Conservation (phyloP, 2,888 invertebrate genomes). For the Napeogenes inachia region DNA sequence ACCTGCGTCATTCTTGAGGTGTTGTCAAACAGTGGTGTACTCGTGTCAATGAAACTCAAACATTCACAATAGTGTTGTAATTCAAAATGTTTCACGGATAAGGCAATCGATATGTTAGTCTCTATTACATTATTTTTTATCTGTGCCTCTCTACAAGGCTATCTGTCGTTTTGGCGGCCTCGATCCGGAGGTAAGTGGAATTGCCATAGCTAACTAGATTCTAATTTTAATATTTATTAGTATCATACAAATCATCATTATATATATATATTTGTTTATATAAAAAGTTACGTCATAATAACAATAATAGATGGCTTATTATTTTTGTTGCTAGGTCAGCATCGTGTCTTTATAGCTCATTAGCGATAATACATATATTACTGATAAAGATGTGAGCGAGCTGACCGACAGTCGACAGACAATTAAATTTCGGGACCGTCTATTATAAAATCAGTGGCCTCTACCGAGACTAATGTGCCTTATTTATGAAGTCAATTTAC, state of each 20-base stretch:
- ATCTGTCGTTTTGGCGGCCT: too few relatives aligned
- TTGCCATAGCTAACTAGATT: too few relatives aligned
- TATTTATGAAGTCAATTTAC: too few relatives aligned
- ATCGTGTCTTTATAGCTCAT: conserved; percentile 21
- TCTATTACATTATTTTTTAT: conserved; percentile 6
- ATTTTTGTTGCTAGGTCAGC: conserved; percentile 27
- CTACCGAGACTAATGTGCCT: background rate
- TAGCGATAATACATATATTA: conserved; percentile 24
- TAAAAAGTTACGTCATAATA: background rate
- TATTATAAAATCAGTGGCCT: background rate
- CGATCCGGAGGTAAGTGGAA: conserved; percentile 10
- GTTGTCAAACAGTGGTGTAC: conserved; percentile 65
- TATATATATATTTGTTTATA: too few relatives aligned
- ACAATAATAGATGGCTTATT: conserved; percentile 13
- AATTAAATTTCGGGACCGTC: background rate
- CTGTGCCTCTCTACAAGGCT: too few relatives aligned
- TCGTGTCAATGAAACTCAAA: conserved; percentile 21
- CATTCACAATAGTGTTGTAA: conserved; percentile 28
- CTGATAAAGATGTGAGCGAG: conserved; percentile 19
- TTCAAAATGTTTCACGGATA: conserved; percentile 34
- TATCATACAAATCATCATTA: too few relatives aligned
- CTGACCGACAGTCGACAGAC: conserved; percentile 9
- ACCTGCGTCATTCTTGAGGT: conserved; percentile 62
- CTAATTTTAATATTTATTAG: too few relatives aligned
- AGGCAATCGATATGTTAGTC: conserved; percentile 18